Evolutionary conservation across 2,888 invertebrate species (phyloP).

Genomic region (Oscheius sp.): DNA sequence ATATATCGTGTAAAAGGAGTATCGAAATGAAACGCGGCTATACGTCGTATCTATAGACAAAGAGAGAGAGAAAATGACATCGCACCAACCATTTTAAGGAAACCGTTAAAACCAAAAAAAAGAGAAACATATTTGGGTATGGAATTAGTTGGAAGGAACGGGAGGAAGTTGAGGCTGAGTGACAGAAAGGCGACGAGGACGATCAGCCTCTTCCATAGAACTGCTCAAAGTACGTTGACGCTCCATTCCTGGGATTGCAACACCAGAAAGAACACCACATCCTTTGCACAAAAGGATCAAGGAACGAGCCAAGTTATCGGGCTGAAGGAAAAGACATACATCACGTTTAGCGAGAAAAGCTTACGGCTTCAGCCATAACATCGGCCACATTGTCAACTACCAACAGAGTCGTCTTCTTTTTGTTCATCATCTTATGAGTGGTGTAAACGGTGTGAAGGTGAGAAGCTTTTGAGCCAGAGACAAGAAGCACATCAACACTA

Average conservation of each 20-base stretch:
- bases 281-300: slow-evolving; percentile 88
- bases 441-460: slow-evolving; percentile 82
- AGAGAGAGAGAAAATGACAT: slow-evolving; percentile 11
- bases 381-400: slow-evolving; percentile 88
- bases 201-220: slow-evolving; percentile 71
- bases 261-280: slow-evolving; percentile 76
- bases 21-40: slow-evolving; percentile 2
- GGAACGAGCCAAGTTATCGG: slow-evolving; percentile 85
- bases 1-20: slow-evolving; percentile 2
- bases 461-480: slow-evolving; percentile 83
- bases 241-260: slow-evolving; percentile 69
- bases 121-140: not conserved
- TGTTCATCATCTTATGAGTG: slow-evolving; percentile 82
- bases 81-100: not conserved
- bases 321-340: slow-evolving; percentile 75
- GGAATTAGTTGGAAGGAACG: slow-evolving; percentile 44
- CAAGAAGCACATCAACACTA: slow-evolving; percentile 80
- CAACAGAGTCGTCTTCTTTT: slow-evolving; percentile 83
- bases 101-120: too few relatives aligned
- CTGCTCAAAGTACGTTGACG: slow-evolving; percentile 67
- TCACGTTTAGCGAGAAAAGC: slow-evolving; percentile 56
- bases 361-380: slow-evolving; percentile 84
- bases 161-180: slow-evolving; percentile 49
- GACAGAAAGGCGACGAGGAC: slow-evolving; percentile 67
- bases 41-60: not conserved